Evolutionary conservation across 2,888 invertebrate species (phyloP), one percentile per base, ranked within the genome.

Genomic region (Diplazon laetatorius): DNA sequence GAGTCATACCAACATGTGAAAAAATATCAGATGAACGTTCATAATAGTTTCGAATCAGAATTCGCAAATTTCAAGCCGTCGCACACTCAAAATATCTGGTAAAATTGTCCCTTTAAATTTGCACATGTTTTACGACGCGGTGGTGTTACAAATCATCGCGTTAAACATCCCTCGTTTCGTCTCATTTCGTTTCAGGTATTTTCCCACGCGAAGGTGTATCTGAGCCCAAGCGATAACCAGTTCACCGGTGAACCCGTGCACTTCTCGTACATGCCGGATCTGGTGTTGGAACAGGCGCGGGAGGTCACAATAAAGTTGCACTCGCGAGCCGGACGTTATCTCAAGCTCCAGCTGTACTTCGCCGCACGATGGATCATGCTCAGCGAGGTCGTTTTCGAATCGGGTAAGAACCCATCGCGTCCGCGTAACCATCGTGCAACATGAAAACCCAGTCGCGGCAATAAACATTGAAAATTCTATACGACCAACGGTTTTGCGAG

Each of bases 341-440:
- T 97, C 83, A 95, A 95, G 91, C 91, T 95, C 87, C 94, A 95
- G 88, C 93, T 97, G 68, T 95, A 95, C 91, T 97, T 96, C 90
- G 95, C 95, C 71, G 93, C 95, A 50, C 93, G 94, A 85, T 97
- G 97, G 97, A 95, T 97, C 88, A 94, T 97, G 93, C 93, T 97
- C 86, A 96, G 96, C 90, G 97, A 97, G 92, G 94, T 97, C 81
- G 94, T 95, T 85, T 97, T 97, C 90, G 94, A 94, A 86, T 96
- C 96, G 85, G 94, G 96, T 96, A 91, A 91, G 92, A 63, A 16
- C 39, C 55, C 48, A 16, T 37, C 57, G 57, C 42, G 52, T 18
- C 16, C 16, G 6, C 12, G n/a, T 37, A 22, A 9, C 35, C 22
- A 48, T 18, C 37, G 22, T 25, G 30, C 35, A 44, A 48, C 48